phyloP scores from a whole-genome alignment of 2,888 invertebrate species.

The Hypolimnas misippus region DNA sequence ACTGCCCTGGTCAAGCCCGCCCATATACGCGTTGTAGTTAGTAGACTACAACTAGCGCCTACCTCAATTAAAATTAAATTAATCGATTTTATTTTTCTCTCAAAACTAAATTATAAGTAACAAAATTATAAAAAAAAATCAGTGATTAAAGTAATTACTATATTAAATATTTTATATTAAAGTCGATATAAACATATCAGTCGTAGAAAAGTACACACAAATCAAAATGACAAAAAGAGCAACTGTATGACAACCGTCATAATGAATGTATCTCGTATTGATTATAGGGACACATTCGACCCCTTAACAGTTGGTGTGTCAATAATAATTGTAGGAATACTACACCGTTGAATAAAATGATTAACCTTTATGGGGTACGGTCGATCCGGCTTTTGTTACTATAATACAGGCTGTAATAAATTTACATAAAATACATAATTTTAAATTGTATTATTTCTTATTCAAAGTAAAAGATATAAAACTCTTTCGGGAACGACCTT shows the following conservation, averaged over 20 bases:
- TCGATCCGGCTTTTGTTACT: slow-evolving; percentile 43
- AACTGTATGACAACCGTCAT: slow-evolving; percentile 24
- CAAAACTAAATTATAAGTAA: too few relatives aligned
- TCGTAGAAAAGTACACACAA: background rate
- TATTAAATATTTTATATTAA: background rate
- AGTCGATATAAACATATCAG: background rate
- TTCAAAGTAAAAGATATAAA: too few relatives aligned
- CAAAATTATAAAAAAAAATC: too few relatives aligned
- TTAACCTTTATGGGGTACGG: slow-evolving; percentile 69
- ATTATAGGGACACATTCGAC: slow-evolving; percentile 71
- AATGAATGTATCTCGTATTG: slow-evolving; percentile 51
- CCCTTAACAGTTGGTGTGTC: slow-evolving; percentile 76
- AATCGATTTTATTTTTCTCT: too few relatives aligned
- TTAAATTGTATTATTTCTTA: too few relatives aligned
- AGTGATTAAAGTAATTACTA: too few relatives aligned
- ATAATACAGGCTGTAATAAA: slow-evolving; percentile 19
- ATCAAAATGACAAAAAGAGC: background rate
- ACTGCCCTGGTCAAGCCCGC: too few relatives aligned
- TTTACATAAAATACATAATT: background rate
- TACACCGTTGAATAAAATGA: slow-evolving; percentile 82
- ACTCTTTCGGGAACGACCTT: too few relatives aligned
- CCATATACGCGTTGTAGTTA: too few relatives aligned
- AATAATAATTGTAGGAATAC: slow-evolving; percentile 77
- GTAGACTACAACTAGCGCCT: too few relatives aligned
- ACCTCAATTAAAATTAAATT: too few relatives aligned